Evolutionary conservation across 2,888 invertebrate species (phyloP), one percentile per base, ranked within the genome.

Genomic region (Nomada ferruginata): DNA sequence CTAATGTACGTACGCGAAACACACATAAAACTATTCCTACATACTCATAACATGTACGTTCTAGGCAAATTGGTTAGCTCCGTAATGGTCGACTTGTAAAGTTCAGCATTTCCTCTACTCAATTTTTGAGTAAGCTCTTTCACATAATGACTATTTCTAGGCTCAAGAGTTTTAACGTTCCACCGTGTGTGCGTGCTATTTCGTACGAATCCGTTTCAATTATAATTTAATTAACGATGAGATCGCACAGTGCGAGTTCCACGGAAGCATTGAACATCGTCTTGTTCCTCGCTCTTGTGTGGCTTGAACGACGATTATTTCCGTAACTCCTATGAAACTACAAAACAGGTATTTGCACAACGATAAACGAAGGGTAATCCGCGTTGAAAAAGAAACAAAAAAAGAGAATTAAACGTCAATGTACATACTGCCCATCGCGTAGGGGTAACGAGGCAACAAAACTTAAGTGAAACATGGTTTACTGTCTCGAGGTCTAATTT

Each of bases 21-120:
- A 79, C 79, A 73, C 65, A 42, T 52, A 59, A 64, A 68, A 70
- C 69, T 79, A 77, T 79, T 79, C 65, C 70, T 83, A 77, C 70
- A 55, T 76, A 77, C 71, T 85, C 73, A 47, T 53, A 79, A 10
- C n/a, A 20, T 44, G 20, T 84, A 71, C 73, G 69, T 81, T 69
- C 44, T 81, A 81, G 74, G 59, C 53, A 55, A 74, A 74, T 69
- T 73, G 13, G 47, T 81, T 81, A 81, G 73, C 44, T 74, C 68
- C 64, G 68, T 47, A 50, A 74, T 42, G 52, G 61, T 42, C 74
- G 69, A 74, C 59, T 69, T 60, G 63, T 72, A 64, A 81, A 59
- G 74, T 73, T 81, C 82, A 81, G 64, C 81, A 81, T 69, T 81
- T 81, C 29, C 64, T 68, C 68, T 55, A 64, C 57, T 81, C 69